Base-by-base conservation (phyloP, 2,797 vertebrate species). In the Loriculus beryllinus region DNA sequence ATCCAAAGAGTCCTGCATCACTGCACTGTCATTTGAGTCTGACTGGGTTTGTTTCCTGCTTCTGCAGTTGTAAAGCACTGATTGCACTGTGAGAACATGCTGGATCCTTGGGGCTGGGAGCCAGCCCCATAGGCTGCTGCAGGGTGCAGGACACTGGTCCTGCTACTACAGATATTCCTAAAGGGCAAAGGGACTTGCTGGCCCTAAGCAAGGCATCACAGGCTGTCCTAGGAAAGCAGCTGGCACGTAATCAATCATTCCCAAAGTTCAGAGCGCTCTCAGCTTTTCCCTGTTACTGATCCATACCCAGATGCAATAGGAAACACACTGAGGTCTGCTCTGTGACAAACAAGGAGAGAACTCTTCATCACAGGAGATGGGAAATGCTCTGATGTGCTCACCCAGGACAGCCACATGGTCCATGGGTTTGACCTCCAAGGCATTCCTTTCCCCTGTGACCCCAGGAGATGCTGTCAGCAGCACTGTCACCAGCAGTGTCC, bases 11-110 rank as follows among this genome's bases (percentile, higher is more conserved):
- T 80, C 91, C 10, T 0, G 45, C 6, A 54, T 94, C 90, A 33
- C 79, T 75, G n/a, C 92, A 23, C 62, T 33, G 86, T 93, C 88
- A 49, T 60, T 92, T 11, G 43, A 93, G 93, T 91, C 86, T 13
- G 68, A 45, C 29, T 77, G 72, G 86, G 25, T 93, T 91, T 87
- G 74, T 92, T 93, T 71, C 12, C 88, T 72, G 77, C 87, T 82
- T 72, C n/a, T 26, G 70, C 92, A 76, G 88, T 35, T 75, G 79
- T 92, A 29, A 80, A 93, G 93, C 93, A 72, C 93, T 94, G 94
- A 89, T 68, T 80, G 96, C 82, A 91, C 90, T 91, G 88, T 93
- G 93, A 87, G 88, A 86, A 72, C 85, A 65, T 3, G 3, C 82
- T 8, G 79, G 75, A 31, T 29, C 78, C 86, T 57, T 64, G 8